A percentile compares a stretch with the other conserved stretches of the same genome.
Conservation (phyloP, 2,888 invertebrate genomes). For the Tetheella fluctuosa region DNA sequence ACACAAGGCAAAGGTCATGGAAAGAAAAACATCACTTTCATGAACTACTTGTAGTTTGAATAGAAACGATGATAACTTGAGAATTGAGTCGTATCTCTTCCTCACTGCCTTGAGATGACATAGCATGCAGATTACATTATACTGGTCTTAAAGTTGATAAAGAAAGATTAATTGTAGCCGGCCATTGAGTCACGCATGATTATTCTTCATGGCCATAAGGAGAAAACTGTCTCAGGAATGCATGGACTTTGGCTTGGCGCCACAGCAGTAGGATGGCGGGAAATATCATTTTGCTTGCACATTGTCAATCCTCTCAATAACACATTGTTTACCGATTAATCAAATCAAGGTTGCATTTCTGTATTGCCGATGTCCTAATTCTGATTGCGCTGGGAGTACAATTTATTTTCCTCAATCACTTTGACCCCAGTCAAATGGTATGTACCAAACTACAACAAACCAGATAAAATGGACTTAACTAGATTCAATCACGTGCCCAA, state of each 20-base stretch:
- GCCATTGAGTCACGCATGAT: conserved; percentile 49
- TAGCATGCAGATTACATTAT: not conserved
- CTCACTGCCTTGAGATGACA: not conserved
- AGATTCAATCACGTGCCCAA: conserved; percentile 3
- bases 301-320: conserved; percentile 58
- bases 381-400: not conserved
- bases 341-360: conserved; percentile 7
- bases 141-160: not conserved
- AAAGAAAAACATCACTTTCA: not conserved
- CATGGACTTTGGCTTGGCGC: conserved; percentile 61
- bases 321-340: conserved; percentile 12
- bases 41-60: not conserved
- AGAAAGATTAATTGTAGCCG: conserved; percentile 16
- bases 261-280: conserved; percentile 48
- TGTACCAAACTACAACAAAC: conserved; percentile 25
- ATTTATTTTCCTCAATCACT: not conserved
- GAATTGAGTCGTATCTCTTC: not conserved
- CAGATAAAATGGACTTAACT: conserved; percentile 8
- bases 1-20: not conserved
- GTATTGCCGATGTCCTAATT: conserved; percentile 15
- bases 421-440: not conserved
- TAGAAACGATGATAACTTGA: not conserved
- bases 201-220: conserved; percentile 50
- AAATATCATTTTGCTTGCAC: conserved; percentile 60
- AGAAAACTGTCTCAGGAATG: conserved; percentile 60